Evolutionary conservation across 2,888 invertebrate genomes (phyloP).

Genomic region (Epirrhoe alternata): DNA sequence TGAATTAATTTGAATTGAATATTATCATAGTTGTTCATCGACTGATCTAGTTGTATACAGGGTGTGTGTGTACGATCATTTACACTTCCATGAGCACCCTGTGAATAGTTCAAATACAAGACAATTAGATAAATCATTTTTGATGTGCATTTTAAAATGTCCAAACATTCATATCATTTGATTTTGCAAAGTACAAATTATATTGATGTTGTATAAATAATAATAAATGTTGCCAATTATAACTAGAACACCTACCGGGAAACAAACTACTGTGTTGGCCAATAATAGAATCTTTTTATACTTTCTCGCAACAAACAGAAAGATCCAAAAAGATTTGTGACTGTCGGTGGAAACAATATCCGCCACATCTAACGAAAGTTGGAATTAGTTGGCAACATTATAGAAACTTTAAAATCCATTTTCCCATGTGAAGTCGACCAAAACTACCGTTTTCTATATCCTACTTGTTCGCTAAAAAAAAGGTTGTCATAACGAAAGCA

Average conservation of each 20-base stretch:
- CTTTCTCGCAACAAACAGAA: background rate
- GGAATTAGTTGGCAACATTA: constrained; percentile 22
- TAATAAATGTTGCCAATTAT: constrained; percentile 17
- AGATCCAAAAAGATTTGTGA: background rate
- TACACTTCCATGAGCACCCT: constrained; percentile 37
- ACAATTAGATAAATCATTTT: constrained; percentile 32
- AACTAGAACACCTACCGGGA: background rate
- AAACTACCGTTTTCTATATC: constrained; percentile 47
- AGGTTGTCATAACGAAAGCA: constrained; percentile 74
- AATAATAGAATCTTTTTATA: background rate
- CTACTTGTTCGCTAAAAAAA: constrained; percentile 45
- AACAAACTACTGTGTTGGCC: background rate
- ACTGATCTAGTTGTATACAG: constrained; percentile 44
- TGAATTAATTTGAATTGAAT: constrained; percentile 43
- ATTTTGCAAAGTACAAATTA: constrained; percentile 64
- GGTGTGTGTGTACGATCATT: constrained; percentile 41
- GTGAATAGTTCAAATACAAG: constrained; percentile 36
- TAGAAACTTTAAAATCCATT: constrained; percentile 10
- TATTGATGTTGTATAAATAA: constrained; percentile 29
- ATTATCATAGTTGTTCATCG: constrained; percentile 38
- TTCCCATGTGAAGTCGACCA: constrained; percentile 46
- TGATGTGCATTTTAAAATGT: constrained; percentile 37
- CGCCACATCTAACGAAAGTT: constrained; percentile 8
- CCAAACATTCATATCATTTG: constrained; percentile 59
- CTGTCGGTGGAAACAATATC: background rate